A percentile compares a stretch with the other conserved stretches of the same genome.
Conservation (phyloP, 1,140 invertebrate species). For the Episyrphus balteatus region DNA sequence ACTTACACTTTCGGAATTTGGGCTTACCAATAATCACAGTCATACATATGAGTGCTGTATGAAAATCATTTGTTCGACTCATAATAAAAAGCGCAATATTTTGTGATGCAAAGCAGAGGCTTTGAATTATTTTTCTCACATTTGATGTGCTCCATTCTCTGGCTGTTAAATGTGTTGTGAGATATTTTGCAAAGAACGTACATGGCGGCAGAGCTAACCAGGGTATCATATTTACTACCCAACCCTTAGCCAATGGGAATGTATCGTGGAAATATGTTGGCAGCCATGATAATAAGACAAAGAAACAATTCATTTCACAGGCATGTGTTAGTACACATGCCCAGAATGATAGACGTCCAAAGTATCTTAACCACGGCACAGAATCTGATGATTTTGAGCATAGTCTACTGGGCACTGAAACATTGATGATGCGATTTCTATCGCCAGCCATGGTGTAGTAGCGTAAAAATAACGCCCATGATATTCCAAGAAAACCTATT, state of each 20-base stretch:
- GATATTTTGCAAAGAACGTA: conserved; percentile 51
- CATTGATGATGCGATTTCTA: conserved; percentile 30
- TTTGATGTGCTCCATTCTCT: conserved; percentile 40
- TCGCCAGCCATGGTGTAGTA: conserved; percentile 34
- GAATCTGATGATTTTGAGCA: conserved; percentile 18
- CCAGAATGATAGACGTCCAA: conserved; percentile 40
- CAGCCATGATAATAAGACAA: conserved; percentile 62
- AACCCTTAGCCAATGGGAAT: conserved; percentile 53
- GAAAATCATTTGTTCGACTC: conserved; percentile 34
- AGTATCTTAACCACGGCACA: conserved; percentile 33
- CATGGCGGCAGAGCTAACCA: conserved; percentile 56
- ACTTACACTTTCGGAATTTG: neutral
- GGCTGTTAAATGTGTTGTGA: conserved; percentile 50
- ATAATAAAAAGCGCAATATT: conserved; percentile 53
- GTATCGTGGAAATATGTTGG: conserved; percentile 68
- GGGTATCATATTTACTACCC: conserved; percentile 65
- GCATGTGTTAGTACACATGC: conserved; percentile 58
- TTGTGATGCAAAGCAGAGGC: conserved; percentile 48
- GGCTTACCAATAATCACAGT: conserved; percentile 28
- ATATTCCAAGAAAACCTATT: conserved; percentile 45
- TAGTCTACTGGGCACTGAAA: conserved; percentile 24
- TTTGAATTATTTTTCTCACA: conserved; percentile 48
- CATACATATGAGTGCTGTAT: conserved; percentile 33
- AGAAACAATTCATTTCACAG: conserved; percentile 66
- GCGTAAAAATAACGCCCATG: conserved; percentile 29